Conservation (phyloP, 2,797 vertebrate species). For the Anguilla marmorata region DNA sequence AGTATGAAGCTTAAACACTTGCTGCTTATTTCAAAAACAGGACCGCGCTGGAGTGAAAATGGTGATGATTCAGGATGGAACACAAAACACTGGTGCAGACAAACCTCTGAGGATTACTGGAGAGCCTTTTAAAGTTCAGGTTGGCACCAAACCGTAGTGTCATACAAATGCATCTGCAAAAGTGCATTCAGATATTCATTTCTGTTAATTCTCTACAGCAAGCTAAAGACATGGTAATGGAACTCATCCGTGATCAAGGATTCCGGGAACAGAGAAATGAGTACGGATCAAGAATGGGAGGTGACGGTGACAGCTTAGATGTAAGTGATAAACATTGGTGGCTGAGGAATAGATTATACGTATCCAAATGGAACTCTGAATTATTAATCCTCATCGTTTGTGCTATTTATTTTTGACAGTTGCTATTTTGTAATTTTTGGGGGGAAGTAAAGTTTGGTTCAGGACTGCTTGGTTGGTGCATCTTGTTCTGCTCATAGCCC, state of each 20-base stretch:
- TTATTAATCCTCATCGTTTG: background rate
- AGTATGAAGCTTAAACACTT: too few relatives aligned
- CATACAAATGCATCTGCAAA: background rate
- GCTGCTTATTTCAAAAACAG: slow-evolving; percentile 56
- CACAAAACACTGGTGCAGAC: slow-evolving; percentile 97
- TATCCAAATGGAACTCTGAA: too few relatives aligned
- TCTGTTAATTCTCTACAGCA: slow-evolving; percentile 71
- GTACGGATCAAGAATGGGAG: slow-evolving; percentile 91
- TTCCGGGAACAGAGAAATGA: slow-evolving; percentile 97
- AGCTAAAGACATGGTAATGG: slow-evolving; percentile 99
- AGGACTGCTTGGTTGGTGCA: background rate
- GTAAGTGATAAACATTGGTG: slow-evolving; percentile 64
- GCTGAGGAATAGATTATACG: background rate
- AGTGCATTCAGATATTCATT: background rate
- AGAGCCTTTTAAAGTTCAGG: slow-evolving; percentile 98
- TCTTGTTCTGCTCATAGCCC: too few relatives aligned
- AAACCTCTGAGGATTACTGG: slow-evolving; percentile 98
- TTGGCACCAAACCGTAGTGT: slow-evolving; percentile 51
- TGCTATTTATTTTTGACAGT: too few relatives aligned
- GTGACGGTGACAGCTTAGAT: slow-evolving; percentile 86
- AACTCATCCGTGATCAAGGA: slow-evolving; percentile 96
- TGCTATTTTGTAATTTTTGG: background rate
- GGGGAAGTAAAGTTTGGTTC: background rate
- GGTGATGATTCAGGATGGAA: slow-evolving; percentile 99
- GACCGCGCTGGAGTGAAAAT: slow-evolving; percentile 97